Evolutionary conservation across 2,888 invertebrate species (phyloP), one percentile per base, ranked within the genome.

Genomic region (Trichogramma evanescens): DNA sequence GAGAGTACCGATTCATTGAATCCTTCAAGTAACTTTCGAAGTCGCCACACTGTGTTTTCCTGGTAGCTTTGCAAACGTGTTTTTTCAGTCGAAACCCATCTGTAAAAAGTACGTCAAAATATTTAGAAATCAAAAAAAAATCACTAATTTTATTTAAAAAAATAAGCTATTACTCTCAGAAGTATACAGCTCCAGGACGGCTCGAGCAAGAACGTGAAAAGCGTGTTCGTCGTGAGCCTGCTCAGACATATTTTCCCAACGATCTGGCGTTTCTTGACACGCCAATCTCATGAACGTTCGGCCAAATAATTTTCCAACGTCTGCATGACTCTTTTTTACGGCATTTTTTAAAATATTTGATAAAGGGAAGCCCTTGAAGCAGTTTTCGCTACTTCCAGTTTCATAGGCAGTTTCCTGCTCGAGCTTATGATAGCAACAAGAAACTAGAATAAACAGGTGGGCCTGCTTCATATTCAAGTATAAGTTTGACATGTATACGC

Each of bases 381-480:
- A 71, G 65, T 68, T 66, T 6, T 65, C 56, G 1, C 59, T 60
- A 5, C 50, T 41, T 66, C 66, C 41, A 53, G 41, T 13, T 62
- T 68, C 57, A 54, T 56, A 46, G 44, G 53, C 26, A 7, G 7
- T 63, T 56, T 66, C 59, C 53, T 78, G 60, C 56, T 77, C 70
- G 74, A 91, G 81, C 76, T 88, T 87, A 73, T 91, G 91, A 70
- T 91, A 91, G 71, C 91, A 91, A 70, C 91, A 91, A 4, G 91
- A 88, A 82, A 91, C 85, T 9, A 90, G 79, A 50, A 87, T 80
- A 38, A 89, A 72, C 10, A 82, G 76, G 63, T 79, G 81, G 0
- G 85, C 84, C 44, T 77, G 74, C 6, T 79, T 70, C 74, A 87
- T 82, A 68, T 82, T 78, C 48, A 82, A 70, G 76, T 89, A 91